A percentile compares a stretch with the other conserved stretches of the same genome.
phyloP scores from a whole-genome alignment of 2,888 invertebrate genomes.

The Dione juno region DNA sequence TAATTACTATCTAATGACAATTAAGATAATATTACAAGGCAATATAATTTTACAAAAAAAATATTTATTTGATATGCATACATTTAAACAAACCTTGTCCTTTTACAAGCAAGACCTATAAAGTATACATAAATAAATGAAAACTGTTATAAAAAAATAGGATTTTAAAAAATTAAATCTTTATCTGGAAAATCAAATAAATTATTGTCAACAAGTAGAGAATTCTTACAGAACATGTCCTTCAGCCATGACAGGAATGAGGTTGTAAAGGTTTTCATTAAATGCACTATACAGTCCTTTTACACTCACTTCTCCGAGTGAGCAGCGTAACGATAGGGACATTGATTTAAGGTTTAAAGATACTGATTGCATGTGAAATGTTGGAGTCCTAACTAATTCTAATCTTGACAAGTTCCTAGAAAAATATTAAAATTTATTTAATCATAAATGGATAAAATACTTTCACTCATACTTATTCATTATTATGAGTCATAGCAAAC shows the following conservation, averaged over 20 bases:
- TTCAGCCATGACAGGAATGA: constrained; percentile 76
- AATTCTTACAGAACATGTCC: constrained; percentile 77
- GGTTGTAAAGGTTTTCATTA: constrained; percentile 77
- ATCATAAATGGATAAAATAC: background rate
- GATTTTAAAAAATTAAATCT: background rate
- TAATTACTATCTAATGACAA: no score
- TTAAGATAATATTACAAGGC: no score
- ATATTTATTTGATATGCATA: background rate
- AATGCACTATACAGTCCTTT: constrained; percentile 77
- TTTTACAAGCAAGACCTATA: constrained; percentile 35
- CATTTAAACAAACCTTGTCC: constrained; percentile 27
- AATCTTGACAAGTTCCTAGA: constrained; percentile 70
- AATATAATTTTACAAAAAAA: background rate
- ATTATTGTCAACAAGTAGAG: background rate
- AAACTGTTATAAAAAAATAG: constrained; percentile 5
- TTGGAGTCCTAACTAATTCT: constrained; percentile 70
- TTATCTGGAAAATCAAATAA: no score
- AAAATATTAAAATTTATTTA: constrained; percentile 6
- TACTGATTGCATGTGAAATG: constrained; percentile 73
- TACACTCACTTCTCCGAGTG: constrained; percentile 75
- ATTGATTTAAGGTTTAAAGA: constrained; percentile 75
- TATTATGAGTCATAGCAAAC: constrained; percentile 49
- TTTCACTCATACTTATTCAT: background rate
- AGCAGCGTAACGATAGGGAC: constrained; percentile 67
- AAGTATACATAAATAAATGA: background rate